phyloP scores from a whole-genome alignment of 2,888 invertebrate species.

The Eupithecia tripunctaria region DNA sequence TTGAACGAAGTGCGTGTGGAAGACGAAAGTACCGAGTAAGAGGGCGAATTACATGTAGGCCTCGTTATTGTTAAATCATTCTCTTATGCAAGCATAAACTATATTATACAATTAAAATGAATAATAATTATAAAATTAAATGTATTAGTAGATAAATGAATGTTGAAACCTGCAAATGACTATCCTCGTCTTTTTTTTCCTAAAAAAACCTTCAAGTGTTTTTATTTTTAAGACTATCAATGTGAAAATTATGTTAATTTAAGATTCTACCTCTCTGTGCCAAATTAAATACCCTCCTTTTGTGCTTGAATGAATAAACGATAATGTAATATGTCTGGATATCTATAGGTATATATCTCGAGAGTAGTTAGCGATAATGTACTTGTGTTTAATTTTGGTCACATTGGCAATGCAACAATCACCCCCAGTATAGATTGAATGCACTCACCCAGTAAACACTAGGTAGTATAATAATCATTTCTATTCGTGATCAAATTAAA shows the following conservation, averaged over 20 bases:
- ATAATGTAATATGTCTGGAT: constrained; percentile 63
- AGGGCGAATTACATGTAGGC: constrained; percentile 29
- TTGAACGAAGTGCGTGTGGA: constrained; percentile 16
- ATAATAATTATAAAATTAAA: constrained; percentile 40
- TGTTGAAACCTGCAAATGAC: constrained; percentile 48
- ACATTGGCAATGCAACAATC: constrained; percentile 73
- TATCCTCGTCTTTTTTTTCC: constrained; percentile 45
- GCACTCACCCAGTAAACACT: constrained; percentile 78
- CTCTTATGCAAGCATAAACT: constrained; percentile 32
- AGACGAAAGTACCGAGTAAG: constrained; percentile 9
- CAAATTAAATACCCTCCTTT: constrained; percentile 71
- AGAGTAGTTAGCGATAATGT: constrained; percentile 80
- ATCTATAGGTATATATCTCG: constrained; percentile 70
- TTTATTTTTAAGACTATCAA: constrained; percentile 21
- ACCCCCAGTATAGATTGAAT: constrained; percentile 78
- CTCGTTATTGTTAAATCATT: constrained; percentile 43
- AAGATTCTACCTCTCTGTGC: constrained; percentile 67
- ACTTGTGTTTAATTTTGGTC: constrained; percentile 74
- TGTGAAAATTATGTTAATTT: constrained; percentile 15
- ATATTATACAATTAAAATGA: constrained; percentile 34
- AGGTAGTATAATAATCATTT: constrained; percentile 81
- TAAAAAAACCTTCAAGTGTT: constrained; percentile 25
- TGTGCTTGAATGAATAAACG: constrained; percentile 61
- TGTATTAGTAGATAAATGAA: constrained; percentile 47
- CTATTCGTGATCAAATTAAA: constrained; percentile 83